Base-by-base conservation (phyloP, 2,797 vertebrate species). In the Sebastolobus altivelis region DNA sequence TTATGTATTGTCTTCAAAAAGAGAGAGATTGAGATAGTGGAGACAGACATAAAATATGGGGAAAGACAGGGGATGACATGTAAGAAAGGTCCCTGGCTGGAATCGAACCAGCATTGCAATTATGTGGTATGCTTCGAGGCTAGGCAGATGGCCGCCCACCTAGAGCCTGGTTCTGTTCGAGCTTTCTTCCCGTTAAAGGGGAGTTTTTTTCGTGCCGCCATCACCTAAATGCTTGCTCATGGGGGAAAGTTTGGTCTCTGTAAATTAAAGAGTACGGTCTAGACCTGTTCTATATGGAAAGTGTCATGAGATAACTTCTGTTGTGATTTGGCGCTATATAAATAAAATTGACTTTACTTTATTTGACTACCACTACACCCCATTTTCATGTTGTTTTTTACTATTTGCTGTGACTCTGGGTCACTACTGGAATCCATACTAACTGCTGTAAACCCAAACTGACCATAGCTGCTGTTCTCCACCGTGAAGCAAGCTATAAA, bases 391-490 rank as follows among this genome's bases (percentile, higher is more conserved):
- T 52, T 59, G 3, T 20, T 29, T 1, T 52, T 52, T 20, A 52
- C 18, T 52, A 52, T 52, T 52, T 52, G 49, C 14, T 46, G 43
- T 46, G 43, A 1, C 27, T 16, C 11, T 46, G 55, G 27, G 31
- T 40, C 18, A 56, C 25, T 25, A 35, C 10, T 13, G 2, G 5
- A 33, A 40, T 25, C 12, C 18, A 38, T 22, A 55, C 4, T 16
- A 22, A 54, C n/a, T 40, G 29, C 10, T 76, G 13, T 52, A 22
- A 40, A 61, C 25, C 38, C 37, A 78, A 62, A 70, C 20, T 65
- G 37, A 62, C 10, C 37, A 16, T 18, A 16, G 54, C 54, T 63
- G 54, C 2, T 70, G 68, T 20, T 72, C 9, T 20, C 59, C 7
- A 18, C 4, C 20, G 43, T 63, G 56, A 72, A 58, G n/a, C 25